Conservation (phyloP, 2,113 vertebrate genomes). For the Clarias gariepinus region DNA sequence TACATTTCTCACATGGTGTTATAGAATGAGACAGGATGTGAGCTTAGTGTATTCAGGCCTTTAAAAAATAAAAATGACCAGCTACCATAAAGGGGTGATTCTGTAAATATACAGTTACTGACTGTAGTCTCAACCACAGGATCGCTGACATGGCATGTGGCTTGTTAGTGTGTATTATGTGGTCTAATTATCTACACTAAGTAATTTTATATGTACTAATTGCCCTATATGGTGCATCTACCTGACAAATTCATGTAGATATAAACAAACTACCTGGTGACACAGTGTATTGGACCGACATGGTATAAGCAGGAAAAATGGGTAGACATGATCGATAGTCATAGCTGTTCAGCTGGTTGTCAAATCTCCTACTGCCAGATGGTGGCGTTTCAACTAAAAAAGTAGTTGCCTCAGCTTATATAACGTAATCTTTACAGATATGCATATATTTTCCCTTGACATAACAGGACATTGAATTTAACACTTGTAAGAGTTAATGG, state of each 20-base stretch:
- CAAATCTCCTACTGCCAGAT: neutral
- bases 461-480: conserved; percentile 42
- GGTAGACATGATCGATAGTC: neutral
- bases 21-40: neutral
- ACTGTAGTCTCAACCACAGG: neutral
- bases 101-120: conserved; percentile 12
- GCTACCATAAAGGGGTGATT: conserved; percentile 3
- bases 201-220: neutral
- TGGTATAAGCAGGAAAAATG: neutral
- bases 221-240: neutral
- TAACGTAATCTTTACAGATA: neutral
- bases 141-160: neutral
- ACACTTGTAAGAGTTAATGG: neutral
- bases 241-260: neutral
- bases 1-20: neutral
- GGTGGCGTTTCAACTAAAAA: neutral
- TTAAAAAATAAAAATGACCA: conserved; percentile 1
- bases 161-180: neutral
- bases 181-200: neutral
- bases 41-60: conserved; percentile 29
- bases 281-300: neutral
- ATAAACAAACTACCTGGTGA: neutral
- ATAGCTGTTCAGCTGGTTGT: neutral
- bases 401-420: neutral
- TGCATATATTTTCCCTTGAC: neutral